These are phyloP conservation scores for Orchestes rusci DNA, from an alignment of 2,888 invertebrate genomes.

Conservation along the genomic window DNA sequence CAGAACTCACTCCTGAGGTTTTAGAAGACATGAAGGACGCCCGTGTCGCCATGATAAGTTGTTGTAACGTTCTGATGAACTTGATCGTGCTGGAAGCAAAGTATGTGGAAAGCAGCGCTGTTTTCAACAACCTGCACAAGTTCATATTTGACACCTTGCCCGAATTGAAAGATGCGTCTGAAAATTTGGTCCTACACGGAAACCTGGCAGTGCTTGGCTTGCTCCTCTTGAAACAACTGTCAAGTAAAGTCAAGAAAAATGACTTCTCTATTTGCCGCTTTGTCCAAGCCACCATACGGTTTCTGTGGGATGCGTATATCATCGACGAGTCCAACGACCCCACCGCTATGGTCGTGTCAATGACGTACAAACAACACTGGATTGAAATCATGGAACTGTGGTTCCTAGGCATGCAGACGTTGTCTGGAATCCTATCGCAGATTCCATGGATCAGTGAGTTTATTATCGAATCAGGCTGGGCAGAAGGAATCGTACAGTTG, in stretches of 20 bases:
- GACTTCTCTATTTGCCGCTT: slow-evolving; percentile 85
- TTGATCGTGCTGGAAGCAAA: slow-evolving; percentile 82
- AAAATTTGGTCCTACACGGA: slow-evolving; percentile 78
- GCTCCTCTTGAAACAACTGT: slow-evolving; percentile 74
- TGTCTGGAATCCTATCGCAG: slow-evolving; percentile 63
- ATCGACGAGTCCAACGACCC: slow-evolving; percentile 84
- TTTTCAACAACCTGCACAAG: slow-evolving; percentile 74
- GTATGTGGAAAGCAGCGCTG: slow-evolving; percentile 67
- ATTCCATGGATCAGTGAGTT: slow-evolving; percentile 88
- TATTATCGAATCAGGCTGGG: slow-evolving; percentile 91
- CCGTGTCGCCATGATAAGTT: slow-evolving; percentile 75
- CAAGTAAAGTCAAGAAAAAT: slow-evolving; percentile 76
- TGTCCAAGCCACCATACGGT: slow-evolving; percentile 81
- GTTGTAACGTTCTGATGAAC: slow-evolving; percentile 90
- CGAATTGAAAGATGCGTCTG: slow-evolving; percentile 73
- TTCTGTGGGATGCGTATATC: slow-evolving; percentile 88
- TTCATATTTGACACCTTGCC: slow-evolving; percentile 81
- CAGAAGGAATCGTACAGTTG: slow-evolving; percentile 76
- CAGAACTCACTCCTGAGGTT: slow-evolving; percentile 64
- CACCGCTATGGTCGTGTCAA: slow-evolving; percentile 72
- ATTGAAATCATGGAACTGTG: slow-evolving; percentile 84
- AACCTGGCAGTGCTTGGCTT: slow-evolving; percentile 78
- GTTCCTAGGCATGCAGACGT: slow-evolving; percentile 92
- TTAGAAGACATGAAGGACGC: slow-evolving; percentile 80
- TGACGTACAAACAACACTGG: slow-evolving; percentile 83